These are phyloP conservation scores for Falco novaeseelandiae DNA, from an alignment of 2,797 vertebrate species.

Conservation along the genomic window DNA sequence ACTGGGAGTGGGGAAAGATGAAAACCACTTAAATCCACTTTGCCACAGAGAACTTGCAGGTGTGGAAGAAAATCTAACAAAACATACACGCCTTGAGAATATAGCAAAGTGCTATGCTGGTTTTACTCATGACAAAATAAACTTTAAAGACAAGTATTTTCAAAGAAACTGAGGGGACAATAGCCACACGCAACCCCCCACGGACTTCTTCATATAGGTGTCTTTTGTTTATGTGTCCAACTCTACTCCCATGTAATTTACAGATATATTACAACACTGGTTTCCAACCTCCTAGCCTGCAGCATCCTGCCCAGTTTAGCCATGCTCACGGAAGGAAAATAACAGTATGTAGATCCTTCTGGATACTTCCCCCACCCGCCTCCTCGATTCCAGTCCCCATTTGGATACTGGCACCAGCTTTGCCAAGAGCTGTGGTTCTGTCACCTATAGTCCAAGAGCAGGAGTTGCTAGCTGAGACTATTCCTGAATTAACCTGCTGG, in stretches of 20 bases:
- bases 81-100: background rate
- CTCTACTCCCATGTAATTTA: background rate
- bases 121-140: background rate
- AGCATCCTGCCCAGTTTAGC: no score
- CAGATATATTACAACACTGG: background rate
- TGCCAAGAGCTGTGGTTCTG: background rate
- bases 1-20: background rate
- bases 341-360: background rate
- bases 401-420: background rate
- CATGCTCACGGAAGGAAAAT: fast-evolving
- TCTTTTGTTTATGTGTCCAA: background rate
- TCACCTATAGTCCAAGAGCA: background rate
- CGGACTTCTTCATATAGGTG: background rate
- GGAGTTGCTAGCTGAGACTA: background rate
- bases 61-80: background rate
- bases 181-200: fast-evolving
- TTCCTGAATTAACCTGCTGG: background rate
- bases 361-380: background rate
- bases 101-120: background rate
- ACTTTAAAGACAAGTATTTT: background rate
- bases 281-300: background rate
- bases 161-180: background rate
- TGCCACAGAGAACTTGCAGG: background rate
- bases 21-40: background rate
- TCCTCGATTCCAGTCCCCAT: fast-evolving